Base-by-base conservation (phyloP, 2,113 vertebrate genomes). In the Propithecus coquereli region DNA sequence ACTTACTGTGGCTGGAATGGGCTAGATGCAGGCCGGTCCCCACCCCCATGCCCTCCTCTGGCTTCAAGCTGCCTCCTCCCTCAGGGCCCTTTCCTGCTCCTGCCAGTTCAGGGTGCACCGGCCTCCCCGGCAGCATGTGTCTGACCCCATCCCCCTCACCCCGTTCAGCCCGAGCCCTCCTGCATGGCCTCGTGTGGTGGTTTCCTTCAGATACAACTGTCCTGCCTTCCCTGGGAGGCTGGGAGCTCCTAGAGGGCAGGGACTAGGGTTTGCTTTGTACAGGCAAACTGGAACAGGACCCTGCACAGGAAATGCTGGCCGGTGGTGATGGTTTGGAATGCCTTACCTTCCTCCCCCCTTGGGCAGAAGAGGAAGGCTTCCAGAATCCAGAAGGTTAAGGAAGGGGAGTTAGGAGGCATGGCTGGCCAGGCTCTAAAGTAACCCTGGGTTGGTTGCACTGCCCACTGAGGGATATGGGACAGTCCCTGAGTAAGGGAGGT, bases 381-480 rank as follows among this genome's bases (percentile, higher is more conserved):
- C 47, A 92, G 73, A 95, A 87, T 77, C 43, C n/a, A 87, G 74
- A 88, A 59, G 30, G 37, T 87, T 73, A 79, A 70, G 43, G 17
- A 87, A 50, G 27, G 52, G 50, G 18, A 81, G 23, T 61, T 23
- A 16, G n/a, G 70, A 88, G 52, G 59, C 74, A 79, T 1, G 5
- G 22, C 27, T 43, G 14, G 52, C 45, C 43, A 87, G 65, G 87
- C 22, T 45, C n/a, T 89, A 12, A 59, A 76, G 54, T 47, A 88
- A 80, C 37, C 25, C 20, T 5, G 16, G 45, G 57, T 7, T 68
- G 30, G 27, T 27, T 79, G 8, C 7, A 40, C 32, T 23, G 68
- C 9, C 45, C 84, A 23, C 9, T 14, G 40, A 92, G 71, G 63
- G 25, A 54, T n/a, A 94, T 20, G 5, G 43, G 45, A 73, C 7